Evolutionary conservation across 2,113 vertebrate genomes (phyloP).

Genomic region (Chrysochloris asiatica): DNA sequence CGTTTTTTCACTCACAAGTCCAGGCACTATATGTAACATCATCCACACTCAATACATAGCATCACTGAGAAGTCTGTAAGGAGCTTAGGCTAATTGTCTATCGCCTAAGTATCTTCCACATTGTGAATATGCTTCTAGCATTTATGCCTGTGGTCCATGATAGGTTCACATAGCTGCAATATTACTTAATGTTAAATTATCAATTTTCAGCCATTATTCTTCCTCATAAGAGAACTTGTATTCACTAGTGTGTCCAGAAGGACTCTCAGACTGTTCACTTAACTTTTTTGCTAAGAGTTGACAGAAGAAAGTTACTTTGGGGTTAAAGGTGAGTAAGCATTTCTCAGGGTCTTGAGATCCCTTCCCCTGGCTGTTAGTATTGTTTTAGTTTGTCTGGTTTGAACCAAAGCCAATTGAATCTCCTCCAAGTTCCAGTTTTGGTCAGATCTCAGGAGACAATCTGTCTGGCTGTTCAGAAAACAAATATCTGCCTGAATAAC

Average conservation of each 20-base stretch:
- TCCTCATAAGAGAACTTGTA: neutral
- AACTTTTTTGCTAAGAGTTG: neutral
- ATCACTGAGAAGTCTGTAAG: neutral
- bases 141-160: neutral
- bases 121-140: neutral
- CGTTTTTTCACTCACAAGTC: neutral
- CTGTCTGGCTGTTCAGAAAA: constrained; percentile 62
- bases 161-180: neutral
- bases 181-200: neutral
- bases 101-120: neutral
- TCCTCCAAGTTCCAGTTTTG: constrained; percentile 73
- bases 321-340: constrained; percentile 30
- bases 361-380: constrained; percentile 32
- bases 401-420: constrained; percentile 70
- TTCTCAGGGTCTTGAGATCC: constrained; percentile 22
- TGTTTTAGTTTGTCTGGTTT: constrained; percentile 66
- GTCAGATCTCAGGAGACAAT: constrained; percentile 76
- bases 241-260: too few species aligned
- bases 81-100: neutral
- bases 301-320: neutral
- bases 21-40: neutral
- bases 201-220: neutral
- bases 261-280: neutral
- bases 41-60: neutral
- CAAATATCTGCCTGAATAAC: constrained; percentile 44